Conservation (phyloP, 23 tunicate species). For the Clavelina lepadiformis region DNA sequence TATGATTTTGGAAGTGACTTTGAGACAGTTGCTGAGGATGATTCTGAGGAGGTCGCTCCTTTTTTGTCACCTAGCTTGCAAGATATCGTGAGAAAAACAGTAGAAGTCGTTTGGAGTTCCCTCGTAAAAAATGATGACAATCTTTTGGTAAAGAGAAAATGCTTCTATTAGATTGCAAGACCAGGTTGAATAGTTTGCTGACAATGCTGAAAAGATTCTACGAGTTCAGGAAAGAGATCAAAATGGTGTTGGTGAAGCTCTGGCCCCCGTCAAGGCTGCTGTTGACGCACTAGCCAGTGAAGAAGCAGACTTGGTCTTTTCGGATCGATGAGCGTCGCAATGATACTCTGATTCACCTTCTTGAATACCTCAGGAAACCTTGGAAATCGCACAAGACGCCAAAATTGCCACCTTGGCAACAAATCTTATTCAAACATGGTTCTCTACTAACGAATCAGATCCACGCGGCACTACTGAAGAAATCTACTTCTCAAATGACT, state of each 20-base stretch:
- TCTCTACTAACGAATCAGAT: background rate
- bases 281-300: constrained; percentile 5
- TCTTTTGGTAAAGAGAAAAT: constrained; percentile 10
- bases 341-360: background rate
- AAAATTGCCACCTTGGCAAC: background rate
- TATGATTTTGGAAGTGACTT: background rate
- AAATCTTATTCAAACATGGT: background rate
- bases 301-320: constrained; percentile 5
- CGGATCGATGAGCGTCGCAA: constrained; percentile 1
- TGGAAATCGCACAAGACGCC: background rate
- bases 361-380: constrained; percentile 2
- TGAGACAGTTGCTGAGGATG: background rate
- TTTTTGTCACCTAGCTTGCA: background rate
- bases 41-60: background rate
- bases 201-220: background rate
- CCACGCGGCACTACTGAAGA: background rate
- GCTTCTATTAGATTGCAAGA: constrained; percentile 7
- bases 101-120: background rate
- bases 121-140: constrained; percentile 2
- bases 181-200: background rate
- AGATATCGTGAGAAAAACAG: constrained; percentile 1
- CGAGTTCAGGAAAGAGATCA: constrained; percentile 1
- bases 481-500: background rate
- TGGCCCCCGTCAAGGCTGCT: constrained; percentile 8
- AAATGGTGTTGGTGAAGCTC: constrained; percentile 10